Percentiles rank a stretch among this genome's conserved stretches.
phyloP scores from a whole-genome alignment of 2,888 invertebrate species.

The Chrysomela aeneicollis region DNA sequence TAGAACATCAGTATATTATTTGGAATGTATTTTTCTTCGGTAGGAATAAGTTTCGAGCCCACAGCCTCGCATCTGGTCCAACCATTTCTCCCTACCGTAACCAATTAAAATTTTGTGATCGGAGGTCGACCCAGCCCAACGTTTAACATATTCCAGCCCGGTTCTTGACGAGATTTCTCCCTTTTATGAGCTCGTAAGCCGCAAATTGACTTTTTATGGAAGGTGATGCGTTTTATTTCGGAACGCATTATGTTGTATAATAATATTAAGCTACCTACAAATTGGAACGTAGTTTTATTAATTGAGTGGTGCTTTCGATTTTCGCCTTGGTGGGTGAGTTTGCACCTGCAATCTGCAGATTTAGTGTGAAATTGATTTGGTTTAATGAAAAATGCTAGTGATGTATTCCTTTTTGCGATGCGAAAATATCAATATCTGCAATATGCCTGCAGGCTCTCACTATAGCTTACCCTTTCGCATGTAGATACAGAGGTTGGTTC shows the following conservation, averaged over 20 bases:
- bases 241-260: conserved; percentile 37
- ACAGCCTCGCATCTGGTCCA: conserved; percentile 38
- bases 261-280: conserved; percentile 43
- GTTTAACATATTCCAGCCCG: conserved; percentile 46
- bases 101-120: conserved; percentile 53
- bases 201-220: conserved; percentile 49
- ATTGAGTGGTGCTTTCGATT: conserved; percentile 26
- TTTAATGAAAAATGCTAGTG: background rate
- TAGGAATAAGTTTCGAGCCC: conserved; percentile 14
- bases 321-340: background rate
- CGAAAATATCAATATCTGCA: too few species aligned
- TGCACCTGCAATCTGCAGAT: conserved; percentile 17
- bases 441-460: too few species aligned
- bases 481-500: too few species aligned
- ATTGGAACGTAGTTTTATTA: conserved; percentile 39
- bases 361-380: conserved; percentile 17
- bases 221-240: conserved; percentile 39
- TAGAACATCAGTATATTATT: too few species aligned
- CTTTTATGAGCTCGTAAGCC: conserved; percentile 42
- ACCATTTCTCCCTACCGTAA: conserved; percentile 43
- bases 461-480: too few species aligned
- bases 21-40: too few species aligned
- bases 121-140: conserved; percentile 47
- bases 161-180: conserved; percentile 39
- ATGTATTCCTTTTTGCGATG: too few species aligned